Evolutionary conservation across 1,140 invertebrate genomes (phyloP), one percentile per base, ranked within the genome.

Genomic region (Trichonephila clavata): DNA sequence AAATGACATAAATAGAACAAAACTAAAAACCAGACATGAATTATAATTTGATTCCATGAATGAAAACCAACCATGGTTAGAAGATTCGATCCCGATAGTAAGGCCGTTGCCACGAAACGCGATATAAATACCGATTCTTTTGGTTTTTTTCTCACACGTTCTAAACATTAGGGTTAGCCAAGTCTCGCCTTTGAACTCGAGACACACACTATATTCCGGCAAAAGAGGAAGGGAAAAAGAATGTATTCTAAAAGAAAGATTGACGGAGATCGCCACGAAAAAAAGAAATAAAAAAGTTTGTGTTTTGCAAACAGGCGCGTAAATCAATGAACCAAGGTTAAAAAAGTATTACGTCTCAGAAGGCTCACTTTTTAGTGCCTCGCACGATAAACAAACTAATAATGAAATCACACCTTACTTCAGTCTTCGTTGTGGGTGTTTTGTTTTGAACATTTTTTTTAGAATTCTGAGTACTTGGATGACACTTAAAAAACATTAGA

Each of bases 291-390:
- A 39, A 77, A 77, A 77, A 24, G 39, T 5, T 77, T 32, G 68
- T 77, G 27, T 77, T 77, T 77, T 77, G 71, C 71, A 77, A 77
- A 39, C 71, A 77, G 71, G 71, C 71, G 14, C 27, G 27, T 77
- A 77, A 77, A 77, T 77, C 71, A 77, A 39, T 32, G 71, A 27
- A 39, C 71, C 71, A 77, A 77, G 71, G 71, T 77, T 77, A 77
- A 20, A 21, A 77, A 77, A 77, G 71, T 39, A 27, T 77, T 77
- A 32, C 71, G 27, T 77, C 27, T 18, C 16, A 24, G 68, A 71
- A 16, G 24, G 68, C 24, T 27, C 24, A 32, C 14, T 71, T 71
- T 27, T 10, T 6, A 18, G 18, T 77, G 27, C 27, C 71, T 4
- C 24, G 27, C 2, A 68, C 13, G 71, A 77, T 32, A 77, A 39